A percentile compares a stretch with the other conserved stretches of the same genome.
These are phyloP conservation scores for Pterocles orientalis DNA, from an alignment of 2,113 vertebrate species.

Conservation along the genomic window DNA sequence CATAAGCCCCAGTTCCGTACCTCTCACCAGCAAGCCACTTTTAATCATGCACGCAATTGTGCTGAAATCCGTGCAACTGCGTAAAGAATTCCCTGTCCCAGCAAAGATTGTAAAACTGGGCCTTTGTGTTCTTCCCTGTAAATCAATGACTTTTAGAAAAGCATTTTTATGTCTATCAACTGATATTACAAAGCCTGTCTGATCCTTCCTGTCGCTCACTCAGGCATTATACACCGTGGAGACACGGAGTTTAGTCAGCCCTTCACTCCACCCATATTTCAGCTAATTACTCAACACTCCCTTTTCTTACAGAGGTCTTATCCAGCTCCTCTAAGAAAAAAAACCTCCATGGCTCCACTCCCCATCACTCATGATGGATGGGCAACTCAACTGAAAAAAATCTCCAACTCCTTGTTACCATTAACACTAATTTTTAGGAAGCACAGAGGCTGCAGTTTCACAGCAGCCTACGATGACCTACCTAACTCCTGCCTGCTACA, in stretches of 20 bases:
- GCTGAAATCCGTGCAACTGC: neutral
- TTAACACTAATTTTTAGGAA: neutral
- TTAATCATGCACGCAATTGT: neutral
- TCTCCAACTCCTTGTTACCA: neutral
- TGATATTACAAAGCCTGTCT: neutral
- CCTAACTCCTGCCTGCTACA: neutral
- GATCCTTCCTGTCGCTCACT: neutral
- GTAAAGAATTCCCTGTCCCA: neutral
- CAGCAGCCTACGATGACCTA: neutral
- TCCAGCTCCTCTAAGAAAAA: neutral
- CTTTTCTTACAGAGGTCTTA: neutral
- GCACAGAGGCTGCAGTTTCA: neutral
- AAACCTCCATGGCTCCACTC: neutral
- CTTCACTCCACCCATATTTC: conserved; percentile 29
- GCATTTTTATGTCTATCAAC: neutral
- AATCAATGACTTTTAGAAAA: neutral
- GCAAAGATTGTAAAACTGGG: neutral
- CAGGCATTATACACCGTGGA: neutral
- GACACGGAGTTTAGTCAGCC: conserved; percentile 2
- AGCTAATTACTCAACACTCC: conserved; percentile 30
- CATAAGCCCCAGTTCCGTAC: neutral
- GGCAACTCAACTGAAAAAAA: neutral
- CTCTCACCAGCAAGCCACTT: neutral
- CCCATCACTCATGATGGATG: neutral
- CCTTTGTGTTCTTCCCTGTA: neutral